phyloP scores from a whole-genome alignment of 2,797 vertebrate species.

The Manis crassicaudata region DNA sequence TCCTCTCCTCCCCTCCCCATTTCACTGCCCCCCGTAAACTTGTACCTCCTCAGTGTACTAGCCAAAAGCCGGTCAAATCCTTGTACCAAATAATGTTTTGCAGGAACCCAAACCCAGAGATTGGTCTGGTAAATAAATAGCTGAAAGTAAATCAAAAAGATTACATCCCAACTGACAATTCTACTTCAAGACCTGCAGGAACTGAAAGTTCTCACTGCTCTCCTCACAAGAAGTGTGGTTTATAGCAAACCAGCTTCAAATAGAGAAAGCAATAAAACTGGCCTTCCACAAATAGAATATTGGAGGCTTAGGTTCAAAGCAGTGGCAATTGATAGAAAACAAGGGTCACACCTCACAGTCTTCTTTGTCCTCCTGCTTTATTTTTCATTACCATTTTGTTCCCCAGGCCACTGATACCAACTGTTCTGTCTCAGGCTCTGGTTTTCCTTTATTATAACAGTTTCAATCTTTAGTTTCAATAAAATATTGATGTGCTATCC shows the following conservation, averaged over 20 bases:
- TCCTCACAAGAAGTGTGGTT: neutral
- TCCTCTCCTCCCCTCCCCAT: neutral
- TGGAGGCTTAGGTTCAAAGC: slow-evolving; percentile 7
- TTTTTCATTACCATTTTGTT: slow-evolving; percentile 36
- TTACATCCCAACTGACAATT: neutral
- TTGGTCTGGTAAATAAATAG: neutral
- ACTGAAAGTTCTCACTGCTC: neutral
- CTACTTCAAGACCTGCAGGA: neutral
- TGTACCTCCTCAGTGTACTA: neutral
- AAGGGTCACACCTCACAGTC: neutral
- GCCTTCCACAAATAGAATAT: neutral
- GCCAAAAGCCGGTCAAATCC: neutral
- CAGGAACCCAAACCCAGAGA: neutral
- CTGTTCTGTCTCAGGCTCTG: neutral
- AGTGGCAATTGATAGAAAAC: slow-evolving; percentile 15
- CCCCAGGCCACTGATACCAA: neutral
- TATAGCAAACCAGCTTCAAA: neutral
- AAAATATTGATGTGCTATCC: slow-evolving; percentile 44
- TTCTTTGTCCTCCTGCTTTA: neutral
- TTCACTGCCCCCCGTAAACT: neutral
- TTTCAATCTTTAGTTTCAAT: slow-evolving; percentile 46
- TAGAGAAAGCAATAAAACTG: neutral
- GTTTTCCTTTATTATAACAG: slow-evolving; percentile 36
- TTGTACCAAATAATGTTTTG: neutral
- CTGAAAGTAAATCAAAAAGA: neutral